A percentile compares a stretch with the other conserved stretches of the same genome.
Evolutionary conservation across 2,113 vertebrate genomes (phyloP).

Genomic region (Brachionichthys hirsutus): DNA sequence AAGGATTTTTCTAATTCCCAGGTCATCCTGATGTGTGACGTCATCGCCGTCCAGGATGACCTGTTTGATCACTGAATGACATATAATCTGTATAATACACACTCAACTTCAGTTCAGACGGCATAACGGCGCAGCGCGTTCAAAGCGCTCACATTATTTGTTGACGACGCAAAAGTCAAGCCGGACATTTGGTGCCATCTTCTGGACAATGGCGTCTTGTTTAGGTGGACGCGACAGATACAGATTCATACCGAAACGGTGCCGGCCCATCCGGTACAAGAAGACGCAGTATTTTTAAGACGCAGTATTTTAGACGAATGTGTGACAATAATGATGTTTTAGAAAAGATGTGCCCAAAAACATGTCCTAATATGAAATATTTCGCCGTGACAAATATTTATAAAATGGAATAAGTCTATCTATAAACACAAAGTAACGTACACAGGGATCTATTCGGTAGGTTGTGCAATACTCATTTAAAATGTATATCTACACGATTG

Average conservation of each 20-base stretch:
- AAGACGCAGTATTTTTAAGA: background rate
- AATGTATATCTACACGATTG: background rate
- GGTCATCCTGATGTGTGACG: no score
- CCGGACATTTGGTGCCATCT: conserved; percentile 49
- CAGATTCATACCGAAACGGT: background rate
- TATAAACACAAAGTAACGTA: background rate
- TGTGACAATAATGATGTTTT: background rate
- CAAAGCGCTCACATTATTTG: no score
- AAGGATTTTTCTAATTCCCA: no score
- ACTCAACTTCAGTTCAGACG: no score
- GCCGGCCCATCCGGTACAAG: background rate
- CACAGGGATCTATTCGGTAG: no score
- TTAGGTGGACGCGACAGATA: background rate
- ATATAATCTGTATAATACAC: no score
- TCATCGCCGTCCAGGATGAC: no score
- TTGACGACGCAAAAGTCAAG: background rate
- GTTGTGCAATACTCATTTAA: background rate
- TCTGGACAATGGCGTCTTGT: conserved; percentile 23
- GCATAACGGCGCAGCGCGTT: no score
- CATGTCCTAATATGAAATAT: background rate
- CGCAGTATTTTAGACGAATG: no score
- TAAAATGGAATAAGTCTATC: background rate
- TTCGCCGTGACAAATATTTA: background rate
- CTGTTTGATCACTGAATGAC: no score
- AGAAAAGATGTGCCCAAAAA: background rate